Conservation (phyloP, 2,113 vertebrate genomes). For the Sphyrna mokarran region DNA sequence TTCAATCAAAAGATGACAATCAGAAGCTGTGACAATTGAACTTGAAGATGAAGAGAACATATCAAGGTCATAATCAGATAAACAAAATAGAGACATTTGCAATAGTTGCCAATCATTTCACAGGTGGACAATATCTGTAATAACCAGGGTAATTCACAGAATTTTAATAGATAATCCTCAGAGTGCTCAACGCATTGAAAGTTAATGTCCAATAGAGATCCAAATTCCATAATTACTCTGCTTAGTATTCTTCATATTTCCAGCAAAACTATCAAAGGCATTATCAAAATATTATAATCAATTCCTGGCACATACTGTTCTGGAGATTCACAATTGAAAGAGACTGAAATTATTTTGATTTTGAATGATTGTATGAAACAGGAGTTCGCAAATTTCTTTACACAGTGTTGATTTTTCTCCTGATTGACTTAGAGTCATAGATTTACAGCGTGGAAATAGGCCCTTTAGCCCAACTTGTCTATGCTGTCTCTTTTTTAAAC, state of each 20-base stretch:
- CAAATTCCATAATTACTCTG: not conserved
- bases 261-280: not conserved
- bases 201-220: not conserved
- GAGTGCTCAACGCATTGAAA: not conserved
- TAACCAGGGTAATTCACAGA: not conserved
- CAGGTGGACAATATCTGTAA: not conserved
- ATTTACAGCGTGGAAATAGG: too few species aligned
- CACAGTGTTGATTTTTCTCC: not conserved
- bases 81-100: not conserved
- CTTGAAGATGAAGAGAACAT: not conserved
- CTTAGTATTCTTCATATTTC: not conserved
- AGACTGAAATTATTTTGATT: not conserved
- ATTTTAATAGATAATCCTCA: not conserved
- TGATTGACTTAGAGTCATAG: too few species aligned
- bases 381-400: not conserved
- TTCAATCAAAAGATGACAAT: not conserved
- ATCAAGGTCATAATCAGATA: not conserved
- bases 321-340: not conserved
- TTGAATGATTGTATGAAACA: not conserved
- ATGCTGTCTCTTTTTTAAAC: too few species aligned
- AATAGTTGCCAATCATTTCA: not conserved
- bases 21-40: not conserved
- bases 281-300: not conserved
- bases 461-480: too few species aligned
- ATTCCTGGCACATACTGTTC: not conserved